Base-by-base conservation (phyloP, 2,797 vertebrate species). In the Melanogrammus aeglefinus region DNA sequence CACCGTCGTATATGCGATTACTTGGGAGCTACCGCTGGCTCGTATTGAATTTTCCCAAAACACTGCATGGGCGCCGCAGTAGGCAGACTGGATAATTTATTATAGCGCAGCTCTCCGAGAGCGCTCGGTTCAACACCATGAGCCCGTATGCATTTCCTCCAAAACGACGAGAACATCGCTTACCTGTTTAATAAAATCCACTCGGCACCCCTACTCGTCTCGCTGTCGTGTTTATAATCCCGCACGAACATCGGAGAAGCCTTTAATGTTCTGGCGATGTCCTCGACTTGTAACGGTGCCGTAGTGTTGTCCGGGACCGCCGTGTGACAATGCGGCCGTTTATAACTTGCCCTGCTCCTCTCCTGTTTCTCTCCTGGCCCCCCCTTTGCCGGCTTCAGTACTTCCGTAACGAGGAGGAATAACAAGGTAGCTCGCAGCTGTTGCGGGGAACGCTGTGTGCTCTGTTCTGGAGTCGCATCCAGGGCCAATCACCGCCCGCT, bases 231-330 rank as follows among this genome's bases (percentile, higher is more conserved):
- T 83, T 72, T 89, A 84, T 87, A 87, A 88, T 90, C 89, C 87
- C 80, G 87, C 85, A 82, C 86, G 88, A 66, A 88, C 93, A 92
- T 94, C 90, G 85, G 86, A 85, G 78, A 82, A 85, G 82, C 83
- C 77, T 78, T 70, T 85, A 84, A 84, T 79, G 86, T 81, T 82
- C 47, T 79, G 51, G 16, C 6, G 18, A 66, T 44, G 16, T 57
- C 51, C 24, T 76, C 47, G 12, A 29, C 74, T 21, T 39, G 24
- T 80, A 82, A 91, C 85, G 86, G 77, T 80, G 79, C 85, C 74
- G 88, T 91, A 87, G 82, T 1, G 71, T 38, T 36, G 13, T 18
- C 51, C 41, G 74, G 47, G 84, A 74, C 76, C 51, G 8, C 57
- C 83, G 79, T 80, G 89, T 85, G 83, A 86, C 89, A 80, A 80